These are phyloP conservation scores for Kryphioiulus occultus DNA, from an alignment of 2,888 invertebrate genomes.

Conservation along the genomic window DNA sequence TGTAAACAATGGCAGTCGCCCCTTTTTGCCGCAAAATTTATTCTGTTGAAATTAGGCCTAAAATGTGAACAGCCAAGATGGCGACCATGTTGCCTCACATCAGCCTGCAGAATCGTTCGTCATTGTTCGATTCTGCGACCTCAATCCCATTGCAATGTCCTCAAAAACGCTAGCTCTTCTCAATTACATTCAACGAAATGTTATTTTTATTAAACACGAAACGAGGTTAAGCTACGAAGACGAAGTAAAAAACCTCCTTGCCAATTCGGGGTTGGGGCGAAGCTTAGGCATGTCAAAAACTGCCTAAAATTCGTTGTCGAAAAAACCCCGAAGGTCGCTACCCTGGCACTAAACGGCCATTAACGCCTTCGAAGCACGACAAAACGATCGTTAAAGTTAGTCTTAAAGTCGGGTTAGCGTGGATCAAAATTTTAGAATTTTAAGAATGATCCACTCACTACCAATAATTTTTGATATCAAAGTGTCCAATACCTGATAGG, in stretches of 20 bases:
- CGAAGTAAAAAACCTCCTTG: background rate
- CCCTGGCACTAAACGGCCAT: no score
- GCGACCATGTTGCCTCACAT: conserved; percentile 14
- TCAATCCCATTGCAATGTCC: conserved; percentile 31
- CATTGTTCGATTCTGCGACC: conserved; percentile 30
- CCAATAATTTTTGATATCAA: no score
- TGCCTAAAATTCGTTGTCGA: background rate
- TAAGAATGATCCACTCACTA: no score
- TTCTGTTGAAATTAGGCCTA: background rate
- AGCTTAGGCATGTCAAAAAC: background rate
- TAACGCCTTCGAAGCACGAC: no score
- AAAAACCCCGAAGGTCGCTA: background rate
- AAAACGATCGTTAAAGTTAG: no score
- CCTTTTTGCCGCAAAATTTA: background rate
- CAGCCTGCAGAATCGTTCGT: conserved; percentile 4
- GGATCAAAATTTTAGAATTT: no score
- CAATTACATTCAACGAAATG: background rate
- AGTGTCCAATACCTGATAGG: no score
- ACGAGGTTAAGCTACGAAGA: background rate
- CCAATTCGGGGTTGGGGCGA: background rate
- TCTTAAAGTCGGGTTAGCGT: no score
- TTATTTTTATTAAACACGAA: conserved; percentile 1
- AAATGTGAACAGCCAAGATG: background rate
- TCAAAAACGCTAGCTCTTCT: conserved; percentile 3
- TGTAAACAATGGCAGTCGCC: background rate